phyloP scores from a whole-genome alignment of 2,888 invertebrate genomes.

The Osmoderma eremita region DNA sequence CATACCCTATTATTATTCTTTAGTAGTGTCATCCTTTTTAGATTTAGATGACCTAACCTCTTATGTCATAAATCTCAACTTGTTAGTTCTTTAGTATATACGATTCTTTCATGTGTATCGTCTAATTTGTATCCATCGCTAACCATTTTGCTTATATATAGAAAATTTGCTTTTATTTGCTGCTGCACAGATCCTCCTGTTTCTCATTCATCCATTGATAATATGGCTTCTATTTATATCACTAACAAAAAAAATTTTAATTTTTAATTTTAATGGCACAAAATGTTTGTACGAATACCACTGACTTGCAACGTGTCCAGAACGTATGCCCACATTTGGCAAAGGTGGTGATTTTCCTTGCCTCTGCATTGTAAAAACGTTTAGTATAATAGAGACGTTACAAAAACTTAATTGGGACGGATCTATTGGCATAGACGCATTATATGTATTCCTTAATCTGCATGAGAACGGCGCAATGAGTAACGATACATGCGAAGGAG shows the following conservation, averaged over 20 bases:
- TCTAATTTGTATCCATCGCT: conserved; percentile 5
- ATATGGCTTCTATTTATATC: no score
- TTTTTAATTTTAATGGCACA: no score
- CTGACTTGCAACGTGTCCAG: no score
- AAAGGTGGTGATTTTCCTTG: no score
- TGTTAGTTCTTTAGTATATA: conserved; percentile 3
- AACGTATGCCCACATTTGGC: no score
- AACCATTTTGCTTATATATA: conserved; percentile 13
- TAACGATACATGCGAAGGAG: conserved; percentile 27
- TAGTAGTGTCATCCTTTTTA: conserved; percentile 8
- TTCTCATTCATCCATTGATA: no score
- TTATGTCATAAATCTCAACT: conserved; percentile 12
- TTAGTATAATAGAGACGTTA: conserved; percentile 17
- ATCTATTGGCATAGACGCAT: conserved; percentile 11
- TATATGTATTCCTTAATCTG: conserved; percentile 43
- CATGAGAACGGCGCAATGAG: conserved; percentile 40
- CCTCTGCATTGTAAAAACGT: conserved; percentile 1
- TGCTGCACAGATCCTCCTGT: no score
- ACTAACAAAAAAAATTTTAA: no score
- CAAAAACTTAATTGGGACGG: conserved; percentile 16
- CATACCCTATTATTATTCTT: conserved; percentile 10
- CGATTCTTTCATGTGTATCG: no score
- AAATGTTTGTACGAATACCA: no score
- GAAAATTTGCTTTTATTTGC: conserved; percentile 19
- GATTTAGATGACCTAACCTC: conserved; percentile 8